These are phyloP conservation scores for Meles meles DNA, from an alignment of 2,113 vertebrate species.

Conservation along the genomic window DNA sequence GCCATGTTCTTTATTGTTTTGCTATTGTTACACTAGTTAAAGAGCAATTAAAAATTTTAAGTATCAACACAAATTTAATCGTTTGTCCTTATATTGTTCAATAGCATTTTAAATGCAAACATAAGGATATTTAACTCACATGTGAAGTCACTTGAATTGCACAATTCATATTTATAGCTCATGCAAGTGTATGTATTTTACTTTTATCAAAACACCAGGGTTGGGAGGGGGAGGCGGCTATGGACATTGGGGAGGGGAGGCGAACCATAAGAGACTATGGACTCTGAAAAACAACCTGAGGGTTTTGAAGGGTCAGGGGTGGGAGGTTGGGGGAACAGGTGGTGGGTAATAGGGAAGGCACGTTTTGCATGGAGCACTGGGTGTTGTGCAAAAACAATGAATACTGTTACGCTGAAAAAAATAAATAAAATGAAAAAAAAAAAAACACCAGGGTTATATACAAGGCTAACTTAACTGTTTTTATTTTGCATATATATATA, in stretches of 20 bases:
- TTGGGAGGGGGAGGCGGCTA: no score
- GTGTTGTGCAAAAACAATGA: no score
- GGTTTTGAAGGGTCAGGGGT: no score
- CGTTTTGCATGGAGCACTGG: no score
- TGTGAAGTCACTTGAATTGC: background rate
- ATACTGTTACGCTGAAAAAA: no score
- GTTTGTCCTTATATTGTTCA: background rate
- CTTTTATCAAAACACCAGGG: background rate
- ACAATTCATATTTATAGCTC: background rate
- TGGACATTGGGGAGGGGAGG: no score
- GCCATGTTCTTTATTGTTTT: background rate
- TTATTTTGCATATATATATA: background rate
- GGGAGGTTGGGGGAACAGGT: no score
- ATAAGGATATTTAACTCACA: background rate
- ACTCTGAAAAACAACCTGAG: no score
- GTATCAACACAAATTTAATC: background rate
- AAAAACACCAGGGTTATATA: background rate
- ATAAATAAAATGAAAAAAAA: no score
- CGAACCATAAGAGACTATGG: no score
- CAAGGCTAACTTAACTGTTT: background rate
- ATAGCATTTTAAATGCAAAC: background rate
- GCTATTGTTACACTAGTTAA: background rate
- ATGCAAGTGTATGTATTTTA: background rate
- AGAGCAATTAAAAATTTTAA: background rate
- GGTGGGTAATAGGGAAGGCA: no score